Percentiles rank a stretch among this genome's conserved stretches.
Conservation (phyloP, 2,888 invertebrate genomes). For the Oligia latruncula region DNA sequence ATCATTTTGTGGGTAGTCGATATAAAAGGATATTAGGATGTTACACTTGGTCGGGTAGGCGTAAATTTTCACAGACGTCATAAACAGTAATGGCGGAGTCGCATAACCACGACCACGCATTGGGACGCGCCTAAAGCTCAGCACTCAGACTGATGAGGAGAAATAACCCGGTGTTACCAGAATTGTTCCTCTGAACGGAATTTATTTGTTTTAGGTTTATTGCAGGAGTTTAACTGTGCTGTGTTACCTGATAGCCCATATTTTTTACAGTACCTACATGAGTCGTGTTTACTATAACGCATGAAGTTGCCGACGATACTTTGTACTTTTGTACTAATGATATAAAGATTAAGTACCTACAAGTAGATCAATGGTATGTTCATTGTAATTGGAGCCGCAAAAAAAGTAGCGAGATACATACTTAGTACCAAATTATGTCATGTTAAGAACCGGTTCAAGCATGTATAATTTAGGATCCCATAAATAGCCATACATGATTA, state of each 20-base stretch:
- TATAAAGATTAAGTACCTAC: background rate
- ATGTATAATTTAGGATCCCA: slow-evolving; percentile 12
- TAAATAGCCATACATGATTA: slow-evolving; percentile 3
- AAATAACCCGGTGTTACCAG: slow-evolving; percentile 68
- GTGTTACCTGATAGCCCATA: slow-evolving; percentile 15
- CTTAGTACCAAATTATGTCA: slow-evolving; percentile 17
- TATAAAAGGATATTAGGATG: slow-evolving; percentile 53
- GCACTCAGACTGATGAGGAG: slow-evolving; percentile 83
- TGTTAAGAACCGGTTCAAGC: slow-evolving; percentile 28
- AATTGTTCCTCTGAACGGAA: slow-evolving; percentile 63
- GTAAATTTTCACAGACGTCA: slow-evolving; percentile 74
- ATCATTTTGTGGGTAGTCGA: slow-evolving; percentile 52
- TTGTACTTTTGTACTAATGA: background rate
- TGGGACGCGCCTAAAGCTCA: slow-evolving; percentile 64
- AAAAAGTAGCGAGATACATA: slow-evolving; percentile 3
- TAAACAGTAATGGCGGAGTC: slow-evolving; percentile 76
- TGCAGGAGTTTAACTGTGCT: slow-evolving; percentile 6
- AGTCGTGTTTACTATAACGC: background rate
- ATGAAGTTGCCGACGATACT: background rate
- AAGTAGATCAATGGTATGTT: slow-evolving; percentile 13
- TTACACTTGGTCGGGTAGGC: slow-evolving; percentile 64
- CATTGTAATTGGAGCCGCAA: slow-evolving; percentile 10
- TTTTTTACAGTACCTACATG: slow-evolving; percentile 1
- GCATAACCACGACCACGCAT: slow-evolving; percentile 66
- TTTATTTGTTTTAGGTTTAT: slow-evolving; percentile 56